phyloP scores from a whole-genome alignment of 1,140 invertebrate genomes.

The Thaumatotibia leucotreta region DNA sequence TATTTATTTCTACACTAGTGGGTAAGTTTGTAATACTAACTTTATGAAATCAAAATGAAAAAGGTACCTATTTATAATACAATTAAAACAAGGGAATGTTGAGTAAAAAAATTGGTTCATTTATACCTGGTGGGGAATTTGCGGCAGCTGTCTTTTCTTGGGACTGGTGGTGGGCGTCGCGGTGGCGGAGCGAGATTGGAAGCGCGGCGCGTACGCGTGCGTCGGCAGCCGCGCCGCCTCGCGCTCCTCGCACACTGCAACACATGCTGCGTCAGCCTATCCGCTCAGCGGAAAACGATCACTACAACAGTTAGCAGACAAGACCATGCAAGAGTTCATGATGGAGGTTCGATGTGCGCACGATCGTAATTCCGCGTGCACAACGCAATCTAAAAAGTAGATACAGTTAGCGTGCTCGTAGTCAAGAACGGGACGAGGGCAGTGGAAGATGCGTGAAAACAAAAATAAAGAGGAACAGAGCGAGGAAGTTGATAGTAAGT shows the following conservation, averaged over 20 bases:
- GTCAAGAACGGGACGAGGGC: slow-evolving; percentile 49
- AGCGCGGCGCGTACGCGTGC: slow-evolving; percentile 78
- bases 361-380: not conserved
- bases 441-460: slow-evolving; percentile 64
- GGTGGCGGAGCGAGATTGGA: slow-evolving; percentile 90
- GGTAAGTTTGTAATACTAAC: no score
- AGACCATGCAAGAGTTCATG: not conserved
- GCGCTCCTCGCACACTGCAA: slow-evolving; percentile 57
- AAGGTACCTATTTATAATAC: no score
- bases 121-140: slow-evolving; percentile 81
- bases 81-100: not conserved
- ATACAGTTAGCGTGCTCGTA: slow-evolving; percentile 58
- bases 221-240: slow-evolving; percentile 60
- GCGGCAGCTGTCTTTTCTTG: slow-evolving; percentile 96
- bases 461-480: slow-evolving; percentile 49
- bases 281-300: slow-evolving; percentile 21
- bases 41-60: no score
- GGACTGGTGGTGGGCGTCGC: slow-evolving; percentile 96
- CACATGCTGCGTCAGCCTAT: slow-evolving; percentile 2
- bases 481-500: slow-evolving; percentile 64
- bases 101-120: not conserved
- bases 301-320: not conserved
- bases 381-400: slow-evolving; percentile 28
- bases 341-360: slow-evolving; percentile 17
- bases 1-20: not conserved